Conservation (phyloP, 2,888 invertebrate genomes). For the Gari tellinella region DNA sequence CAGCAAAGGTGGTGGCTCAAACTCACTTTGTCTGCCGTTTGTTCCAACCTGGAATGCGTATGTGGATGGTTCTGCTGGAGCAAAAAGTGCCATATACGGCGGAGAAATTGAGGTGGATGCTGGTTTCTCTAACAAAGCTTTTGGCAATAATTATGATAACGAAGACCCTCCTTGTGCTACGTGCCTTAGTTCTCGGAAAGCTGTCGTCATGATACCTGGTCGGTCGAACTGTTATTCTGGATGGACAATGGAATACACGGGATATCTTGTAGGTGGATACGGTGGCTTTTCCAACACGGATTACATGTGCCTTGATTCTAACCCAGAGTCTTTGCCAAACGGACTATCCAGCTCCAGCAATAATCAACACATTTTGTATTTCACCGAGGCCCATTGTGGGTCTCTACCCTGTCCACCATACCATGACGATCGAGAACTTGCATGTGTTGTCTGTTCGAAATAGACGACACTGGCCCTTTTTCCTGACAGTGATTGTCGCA, state of each 20-base stretch:
- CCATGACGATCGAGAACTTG: constrained; percentile 30
- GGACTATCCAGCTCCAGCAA: constrained; percentile 1
- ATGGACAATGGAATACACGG: constrained; percentile 25
- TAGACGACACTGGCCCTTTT: too few species aligned
- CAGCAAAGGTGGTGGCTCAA: constrained; percentile 18
- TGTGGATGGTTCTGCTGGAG: neutral
- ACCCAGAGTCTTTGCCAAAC: constrained; percentile 3
- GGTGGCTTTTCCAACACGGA: neutral
- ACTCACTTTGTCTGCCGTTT: constrained; percentile 13
- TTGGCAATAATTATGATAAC: constrained; percentile 6
- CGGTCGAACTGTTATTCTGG: constrained; percentile 14
- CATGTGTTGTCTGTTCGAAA: constrained; percentile 43
- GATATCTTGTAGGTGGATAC: constrained; percentile 3
- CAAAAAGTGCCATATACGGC: constrained; percentile 7
- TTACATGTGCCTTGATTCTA: constrained; percentile 11
- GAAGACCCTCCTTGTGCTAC: constrained; percentile 21
- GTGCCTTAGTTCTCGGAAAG: neutral
- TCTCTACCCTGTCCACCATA: constrained; percentile 33
- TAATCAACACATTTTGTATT: constrained; percentile 14
- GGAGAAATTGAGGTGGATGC: constrained; percentile 12
- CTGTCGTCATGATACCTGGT: constrained; percentile 17
- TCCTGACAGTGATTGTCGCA: too few species aligned
- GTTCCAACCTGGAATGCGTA: constrained; percentile 21
- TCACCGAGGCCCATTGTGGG: constrained; percentile 20
- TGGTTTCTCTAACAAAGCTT: neutral